phyloP scores from a whole-genome alignment of 2,797 vertebrate genomes.

The Helicolenus hilgendorfi region DNA sequence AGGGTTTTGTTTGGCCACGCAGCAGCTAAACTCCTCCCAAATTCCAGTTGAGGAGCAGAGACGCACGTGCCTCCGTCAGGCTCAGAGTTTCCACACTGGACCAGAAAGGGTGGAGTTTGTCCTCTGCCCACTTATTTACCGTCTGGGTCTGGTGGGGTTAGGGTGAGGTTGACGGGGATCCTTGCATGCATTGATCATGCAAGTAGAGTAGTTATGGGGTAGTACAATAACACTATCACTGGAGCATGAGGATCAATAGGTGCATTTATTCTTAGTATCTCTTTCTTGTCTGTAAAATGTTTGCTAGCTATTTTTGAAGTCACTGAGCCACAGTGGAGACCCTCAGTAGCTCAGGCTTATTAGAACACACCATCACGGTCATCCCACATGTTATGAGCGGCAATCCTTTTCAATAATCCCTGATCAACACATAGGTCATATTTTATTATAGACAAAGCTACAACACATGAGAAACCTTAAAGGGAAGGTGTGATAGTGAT shows the following conservation, averaged over 20 bases:
- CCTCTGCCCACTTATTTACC: constrained; percentile 34
- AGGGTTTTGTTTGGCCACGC: constrained; percentile 11
- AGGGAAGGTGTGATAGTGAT: background rate
- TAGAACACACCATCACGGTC: background rate
- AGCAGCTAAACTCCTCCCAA: constrained; percentile 49
- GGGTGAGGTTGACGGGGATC: background rate
- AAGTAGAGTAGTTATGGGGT: background rate
- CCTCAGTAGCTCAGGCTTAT: background rate
- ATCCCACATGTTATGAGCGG: background rate
- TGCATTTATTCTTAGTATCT: background rate
- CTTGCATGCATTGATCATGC: background rate
- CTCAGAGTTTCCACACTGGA: constrained; percentile 79
- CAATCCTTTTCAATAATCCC: background rate
- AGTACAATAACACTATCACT: background rate
- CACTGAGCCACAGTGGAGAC: background rate
- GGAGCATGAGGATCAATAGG: background rate
- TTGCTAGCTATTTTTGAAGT: background rate
- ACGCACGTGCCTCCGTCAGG: constrained; percentile 55
- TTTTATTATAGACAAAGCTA: background rate
- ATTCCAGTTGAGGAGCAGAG: constrained; percentile 54
- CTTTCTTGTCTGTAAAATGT: background rate
- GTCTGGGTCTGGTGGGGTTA: constrained; percentile 33
- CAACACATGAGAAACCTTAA: background rate
- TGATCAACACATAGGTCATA: background rate
- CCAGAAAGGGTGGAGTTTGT: constrained; percentile 71